Percentiles rank a stretch among this genome's conserved stretches.
Conservation (phyloP, 2,888 invertebrate species). For the Napeogenes sylphis region DNA sequence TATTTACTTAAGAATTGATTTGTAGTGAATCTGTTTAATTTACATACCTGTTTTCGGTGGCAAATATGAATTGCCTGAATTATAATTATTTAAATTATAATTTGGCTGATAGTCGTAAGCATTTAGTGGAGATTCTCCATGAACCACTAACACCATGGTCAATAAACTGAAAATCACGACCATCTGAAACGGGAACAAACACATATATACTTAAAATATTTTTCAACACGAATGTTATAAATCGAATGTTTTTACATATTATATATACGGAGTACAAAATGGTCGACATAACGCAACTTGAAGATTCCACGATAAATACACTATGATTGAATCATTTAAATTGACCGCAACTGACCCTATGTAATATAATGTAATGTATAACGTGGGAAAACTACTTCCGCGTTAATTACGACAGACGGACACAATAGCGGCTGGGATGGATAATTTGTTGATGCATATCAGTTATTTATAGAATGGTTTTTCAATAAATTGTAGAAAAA, state of each 20-base stretch:
- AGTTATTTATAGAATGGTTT: background rate
- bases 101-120: constrained; percentile 43
- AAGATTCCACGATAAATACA: too few species aligned
- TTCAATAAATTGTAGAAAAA: background rate
- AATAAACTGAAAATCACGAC: constrained; percentile 42
- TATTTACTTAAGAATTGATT: background rate
- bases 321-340: background rate
- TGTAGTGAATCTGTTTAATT: constrained; percentile 9
- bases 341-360: background rate
- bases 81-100: constrained; percentile 42
- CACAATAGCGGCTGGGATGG: background rate
- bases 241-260: too few species aligned
- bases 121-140: constrained; percentile 56
- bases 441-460: background rate
- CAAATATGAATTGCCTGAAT: constrained; percentile 43
- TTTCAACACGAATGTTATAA: too few species aligned
- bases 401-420: constrained; percentile 3
- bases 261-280: constrained; percentile 7
- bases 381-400: constrained; percentile 10
- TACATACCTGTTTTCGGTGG: constrained; percentile 54
- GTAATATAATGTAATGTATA: background rate
- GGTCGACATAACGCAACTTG: background rate
- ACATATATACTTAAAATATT: background rate
- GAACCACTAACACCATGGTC: constrained; percentile 34
- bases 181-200: constrained; percentile 42